These are phyloP conservation scores for Etheostoma spectabile DNA, from an alignment of 2,113 vertebrate species.

Conservation along the genomic window DNA sequence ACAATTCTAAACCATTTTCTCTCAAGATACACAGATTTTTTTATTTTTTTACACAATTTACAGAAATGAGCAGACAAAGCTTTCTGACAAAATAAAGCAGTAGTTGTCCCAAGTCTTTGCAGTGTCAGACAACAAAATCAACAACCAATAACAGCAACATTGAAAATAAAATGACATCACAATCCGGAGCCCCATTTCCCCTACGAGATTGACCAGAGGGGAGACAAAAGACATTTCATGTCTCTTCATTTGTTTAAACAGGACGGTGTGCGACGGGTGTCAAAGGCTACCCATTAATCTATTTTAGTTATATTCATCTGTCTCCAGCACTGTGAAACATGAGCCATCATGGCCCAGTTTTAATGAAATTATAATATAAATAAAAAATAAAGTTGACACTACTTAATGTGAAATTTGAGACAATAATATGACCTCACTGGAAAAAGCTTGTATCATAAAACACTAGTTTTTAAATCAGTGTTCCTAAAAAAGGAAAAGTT, in stretches of 20 bases:
- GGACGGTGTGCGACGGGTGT: neutral
- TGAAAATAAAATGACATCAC: slow-evolving; percentile 15
- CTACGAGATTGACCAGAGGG: neutral
- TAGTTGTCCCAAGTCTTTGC: neutral
- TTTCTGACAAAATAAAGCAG: slow-evolving; percentile 6
- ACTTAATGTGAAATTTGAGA: neutral
- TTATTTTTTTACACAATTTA: slow-evolving; percentile 19
- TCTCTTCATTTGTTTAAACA: neutral
- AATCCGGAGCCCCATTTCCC: neutral
- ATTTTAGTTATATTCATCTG: too few species aligned
- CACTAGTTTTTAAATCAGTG: neutral
- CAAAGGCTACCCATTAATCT: neutral
- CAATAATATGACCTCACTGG: neutral
- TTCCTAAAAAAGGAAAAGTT: neutral
- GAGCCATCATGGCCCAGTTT: neutral
- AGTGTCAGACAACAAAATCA: neutral
- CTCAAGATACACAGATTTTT: slow-evolving; percentile 21
- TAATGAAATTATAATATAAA: neutral
- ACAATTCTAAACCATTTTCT: slow-evolving; percentile 35
- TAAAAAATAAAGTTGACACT: slow-evolving; percentile 5
- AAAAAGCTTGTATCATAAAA: neutral
- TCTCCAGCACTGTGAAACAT: neutral
- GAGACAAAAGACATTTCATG: neutral
- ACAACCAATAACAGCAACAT: slow-evolving; percentile 11
- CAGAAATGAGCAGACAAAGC: neutral